Evolutionary conservation across 2,797 vertebrate species (phyloP).

Genomic region (Austrolebias charrua): DNA sequence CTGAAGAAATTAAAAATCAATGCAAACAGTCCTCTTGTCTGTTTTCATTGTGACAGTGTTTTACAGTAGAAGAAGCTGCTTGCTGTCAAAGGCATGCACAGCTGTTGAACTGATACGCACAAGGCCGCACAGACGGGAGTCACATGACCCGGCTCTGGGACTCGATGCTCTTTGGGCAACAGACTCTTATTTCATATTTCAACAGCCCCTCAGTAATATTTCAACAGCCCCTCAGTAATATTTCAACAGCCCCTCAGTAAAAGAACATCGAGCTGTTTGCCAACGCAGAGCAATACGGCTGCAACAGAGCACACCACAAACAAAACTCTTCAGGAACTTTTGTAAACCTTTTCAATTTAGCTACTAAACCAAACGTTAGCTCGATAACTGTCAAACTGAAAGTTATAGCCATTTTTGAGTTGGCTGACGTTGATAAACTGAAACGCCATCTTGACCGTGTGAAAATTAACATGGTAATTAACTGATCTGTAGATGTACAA

Average conservation of each 20-base stretch:
- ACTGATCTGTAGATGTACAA: no score
- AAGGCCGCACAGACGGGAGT: constrained; percentile 60
- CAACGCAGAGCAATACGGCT: constrained; percentile 39
- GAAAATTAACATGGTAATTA: no score
- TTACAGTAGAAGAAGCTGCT: constrained; percentile 63
- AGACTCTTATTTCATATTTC: constrained; percentile 21
- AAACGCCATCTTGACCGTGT: no score
- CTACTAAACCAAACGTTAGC: no score
- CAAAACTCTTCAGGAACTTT: constrained; percentile 9
- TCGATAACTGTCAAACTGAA: no score
- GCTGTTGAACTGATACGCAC: constrained; percentile 70
- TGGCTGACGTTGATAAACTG: not conserved
- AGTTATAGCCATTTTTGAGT: no score
- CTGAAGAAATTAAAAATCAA: constrained; percentile 6
- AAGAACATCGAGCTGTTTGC: constrained; percentile 38
- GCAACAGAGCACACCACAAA: not conserved
- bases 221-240: constrained; percentile 73
- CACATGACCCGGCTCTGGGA: constrained; percentile 63
- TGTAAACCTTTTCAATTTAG: no score
- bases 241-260: constrained; percentile 61
- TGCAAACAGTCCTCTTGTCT: constrained; percentile 17
- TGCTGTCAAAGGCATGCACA: constrained; percentile 74
- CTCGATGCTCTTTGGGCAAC: constrained; percentile 69
- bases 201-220: constrained; percentile 46
- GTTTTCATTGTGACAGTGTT: constrained; percentile 38